phyloP scores from a whole-genome alignment of 2,797 vertebrate species.

The Falco columbarius region DNA sequence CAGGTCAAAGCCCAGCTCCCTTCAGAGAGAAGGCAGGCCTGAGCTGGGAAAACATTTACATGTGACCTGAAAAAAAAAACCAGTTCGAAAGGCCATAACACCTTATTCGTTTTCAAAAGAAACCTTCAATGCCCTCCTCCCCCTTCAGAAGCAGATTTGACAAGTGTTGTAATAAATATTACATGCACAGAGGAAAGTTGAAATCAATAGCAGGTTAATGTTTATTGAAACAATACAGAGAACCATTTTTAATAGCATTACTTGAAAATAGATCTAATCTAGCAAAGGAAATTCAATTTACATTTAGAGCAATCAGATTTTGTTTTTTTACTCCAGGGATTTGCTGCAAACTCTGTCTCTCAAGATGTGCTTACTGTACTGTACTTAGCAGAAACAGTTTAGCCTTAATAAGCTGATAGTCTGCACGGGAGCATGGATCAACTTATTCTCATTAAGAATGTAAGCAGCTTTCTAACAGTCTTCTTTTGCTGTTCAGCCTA shows the following conservation, averaged over 20 bases:
- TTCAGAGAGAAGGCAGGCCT: conserved; percentile 2
- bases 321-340: conserved; percentile 67
- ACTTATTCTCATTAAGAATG: conserved; percentile 74
- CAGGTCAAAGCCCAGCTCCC: conserved; percentile 60
- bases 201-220: conserved; percentile 73
- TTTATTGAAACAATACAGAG: conserved; percentile 75
- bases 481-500: conserved; percentile 62
- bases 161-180: conserved; percentile 66
- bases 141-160: conserved; percentile 39
- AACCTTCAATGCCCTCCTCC: conserved; percentile 28
- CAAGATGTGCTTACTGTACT: conserved; percentile 72
- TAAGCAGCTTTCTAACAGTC: conserved; percentile 72
- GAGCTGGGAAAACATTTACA: conserved; percentile 39
- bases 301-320: conserved; percentile 69
- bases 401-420: conserved; percentile 69
- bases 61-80: conserved; percentile 11
- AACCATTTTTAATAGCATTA: conserved; percentile 72
- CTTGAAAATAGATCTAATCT: conserved; percentile 71
- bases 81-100: neutral
- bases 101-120: conserved; percentile 45
- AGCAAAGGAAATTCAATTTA: conserved; percentile 71
- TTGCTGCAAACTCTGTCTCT: conserved; percentile 67
- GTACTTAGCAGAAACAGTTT: conserved; percentile 72
- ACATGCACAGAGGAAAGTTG: conserved; percentile 46
- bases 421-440: conserved; percentile 66